Evolutionary conservation across 2,888 invertebrate species (phyloP), one percentile per base, ranked within the genome.

Genomic region (Aricia artaxerxes): DNA sequence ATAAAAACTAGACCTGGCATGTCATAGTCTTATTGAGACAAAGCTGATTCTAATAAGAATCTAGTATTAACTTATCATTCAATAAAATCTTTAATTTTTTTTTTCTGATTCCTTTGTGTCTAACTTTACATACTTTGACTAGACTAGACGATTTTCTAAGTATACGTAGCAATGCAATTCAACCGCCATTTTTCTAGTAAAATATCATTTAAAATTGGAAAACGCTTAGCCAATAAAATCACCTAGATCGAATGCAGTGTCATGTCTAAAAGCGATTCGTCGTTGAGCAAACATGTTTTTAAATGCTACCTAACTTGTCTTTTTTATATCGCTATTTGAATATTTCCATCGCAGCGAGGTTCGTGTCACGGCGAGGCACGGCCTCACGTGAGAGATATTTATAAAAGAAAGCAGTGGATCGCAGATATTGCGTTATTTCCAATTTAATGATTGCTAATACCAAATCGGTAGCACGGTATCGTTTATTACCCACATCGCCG

Each of bases 281-380:
- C 91, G 92, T 89, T 90, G 88, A 91, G 91, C 92, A 94, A 94
- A 94, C 94, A 94, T 93, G 92, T 91, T 93, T 94, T 94, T 94
- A 94, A 94, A 94, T 93, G 94, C 93, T 94, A 92, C 92, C 92
- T 92, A 93, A 94, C 93, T 94, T 94, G 93, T 93, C 92, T 93
- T 94, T 93, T 94, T 94, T 94, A 94, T 93, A 93, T 91, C 91
- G 91, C 91, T 90, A 94, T 94, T 94, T 94, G 94, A 93, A 94
- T 94, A 94, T 94, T 94, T 89, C 90, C 89, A 92, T 92, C 93
- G 93, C 92, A 92, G 90, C 88, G 85, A 88, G 91, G 92, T 93
- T 92, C 94, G 92, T 93, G 94, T 90, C 92, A 93, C 94, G 92
- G 90, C 91, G 85, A 89, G 94, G 94, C 93, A 93, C 93, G 89